These are phyloP conservation scores for Brachyrhaphis roseni DNA, from an alignment of 2,797 vertebrate genomes.

Conservation along the genomic window DNA sequence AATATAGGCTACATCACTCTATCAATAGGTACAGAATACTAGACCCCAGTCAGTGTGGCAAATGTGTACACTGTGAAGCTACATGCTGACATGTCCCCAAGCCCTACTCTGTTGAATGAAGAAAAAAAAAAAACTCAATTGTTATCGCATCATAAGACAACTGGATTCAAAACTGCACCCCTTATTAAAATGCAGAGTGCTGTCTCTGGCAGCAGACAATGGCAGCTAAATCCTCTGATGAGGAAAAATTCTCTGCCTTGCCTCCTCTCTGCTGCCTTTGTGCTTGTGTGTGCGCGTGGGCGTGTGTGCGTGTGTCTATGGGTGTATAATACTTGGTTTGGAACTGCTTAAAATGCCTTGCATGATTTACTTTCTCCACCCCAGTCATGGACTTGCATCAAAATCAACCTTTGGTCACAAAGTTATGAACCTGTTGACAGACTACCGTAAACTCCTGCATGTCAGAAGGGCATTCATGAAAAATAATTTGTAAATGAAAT, in stretches of 20 bases:
- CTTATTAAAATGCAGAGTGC: conserved; percentile 60
- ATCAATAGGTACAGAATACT: conserved; percentile 14
- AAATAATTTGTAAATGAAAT: conserved; percentile 8
- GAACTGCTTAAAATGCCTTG: conserved; percentile 34
- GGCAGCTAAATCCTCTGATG: conserved; percentile 65
- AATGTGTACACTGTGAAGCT: conserved; percentile 15
- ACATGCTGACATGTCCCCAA: conserved; percentile 26
- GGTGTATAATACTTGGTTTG: conserved; percentile 11
- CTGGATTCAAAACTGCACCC: conserved; percentile 52
- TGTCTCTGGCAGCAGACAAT: conserved; percentile 61
- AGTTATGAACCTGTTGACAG: conserved; percentile 30
- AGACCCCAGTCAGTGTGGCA: conserved; percentile 17
- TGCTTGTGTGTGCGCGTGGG: conserved; percentile 14
- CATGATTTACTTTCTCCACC: conserved; percentile 40
- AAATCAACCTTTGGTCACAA: conserved; percentile 33
- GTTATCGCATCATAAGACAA: conserved; percentile 49
- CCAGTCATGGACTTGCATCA: conserved; percentile 38
- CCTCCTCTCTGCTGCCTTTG: conserved; percentile 32
- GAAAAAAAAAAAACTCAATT: conserved; percentile 25
- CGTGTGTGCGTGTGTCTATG: conserved; percentile 6
- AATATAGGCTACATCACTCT: conserved; percentile 10
- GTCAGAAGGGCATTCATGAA: conserved; percentile 1
- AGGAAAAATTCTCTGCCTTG: conserved; percentile 40
- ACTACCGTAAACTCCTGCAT: conserved; percentile 15
- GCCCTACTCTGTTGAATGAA: conserved; percentile 1